Evolutionary conservation across 1,140 invertebrate species (phyloP), one percentile per base, ranked within the genome.

Genomic region (Adoxophyes honmai): DNA sequence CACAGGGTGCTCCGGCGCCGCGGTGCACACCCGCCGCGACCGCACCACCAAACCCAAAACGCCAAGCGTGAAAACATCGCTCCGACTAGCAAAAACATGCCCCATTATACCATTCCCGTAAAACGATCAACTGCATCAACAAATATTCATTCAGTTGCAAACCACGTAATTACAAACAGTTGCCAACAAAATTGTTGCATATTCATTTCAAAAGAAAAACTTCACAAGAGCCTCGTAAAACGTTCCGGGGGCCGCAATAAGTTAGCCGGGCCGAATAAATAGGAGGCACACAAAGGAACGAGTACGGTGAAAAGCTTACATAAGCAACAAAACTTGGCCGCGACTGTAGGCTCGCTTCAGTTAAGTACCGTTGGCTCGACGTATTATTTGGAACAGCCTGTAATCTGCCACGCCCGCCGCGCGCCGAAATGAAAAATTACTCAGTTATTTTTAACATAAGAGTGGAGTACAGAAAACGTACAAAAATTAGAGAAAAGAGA

Each of bases 401-500:
- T 83, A 85, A 81, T 83, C 74, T 76, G 76, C 80, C 84, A 84
- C 82, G 82, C 81, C 80, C 76, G 79, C 70, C 76, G 75, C 73
- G 76, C 85, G 78, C 69, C 76, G 71, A 84, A 86, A 88, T 86
- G 83, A 88, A 88, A 88, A 88, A 86, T 84, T 79, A 86, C 80
- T 70, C 71, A 61, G 80, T 76, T 85, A 86, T 85, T 86, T 86
- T 85, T 81, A 86, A 84, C 81, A 79, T 73, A 76, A 82, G 73
- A 74, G 70, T 76, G 68, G 75, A 75, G 78, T 71, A 74, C 74
- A 78, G 77, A 84, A 83, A 84, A 82, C 83, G 83, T 86, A 88
- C 78, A 85, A 86, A 85, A 88, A 86, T 86, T 85, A 88, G 82
- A 85, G 81, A 82, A 85, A 85, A 80, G 80, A 82, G 73, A 77